phyloP scores from a whole-genome alignment of 2,113 vertebrate species.

The Syngnathoides biaculeatus region DNA sequence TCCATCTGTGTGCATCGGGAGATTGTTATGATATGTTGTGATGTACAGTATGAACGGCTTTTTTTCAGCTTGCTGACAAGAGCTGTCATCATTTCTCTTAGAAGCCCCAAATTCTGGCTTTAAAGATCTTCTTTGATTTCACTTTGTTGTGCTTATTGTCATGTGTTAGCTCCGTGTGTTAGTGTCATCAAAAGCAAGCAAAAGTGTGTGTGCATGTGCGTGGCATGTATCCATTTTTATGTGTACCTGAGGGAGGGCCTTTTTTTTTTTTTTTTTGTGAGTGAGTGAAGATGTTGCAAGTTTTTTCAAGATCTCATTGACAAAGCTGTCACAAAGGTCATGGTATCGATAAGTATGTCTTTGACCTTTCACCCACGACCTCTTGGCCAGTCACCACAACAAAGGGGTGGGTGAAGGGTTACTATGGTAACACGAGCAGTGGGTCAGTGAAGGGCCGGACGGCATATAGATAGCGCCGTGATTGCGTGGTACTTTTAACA shows the following conservation, averaged over 20 bases:
- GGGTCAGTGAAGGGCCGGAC: constrained; percentile 58
- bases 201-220: background rate
- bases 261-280: no score
- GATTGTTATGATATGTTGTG: background rate
- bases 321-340: constrained; percentile 40
- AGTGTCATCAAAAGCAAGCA: background rate
- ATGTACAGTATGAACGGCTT: background rate
- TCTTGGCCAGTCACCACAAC: constrained; percentile 53
- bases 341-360: constrained; percentile 45
- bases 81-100: background rate
- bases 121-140: background rate
- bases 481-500: constrained; percentile 10
- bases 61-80: background rate
- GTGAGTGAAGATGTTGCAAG: constrained; percentile 30
- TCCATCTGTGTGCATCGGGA: background rate
- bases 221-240: background rate
- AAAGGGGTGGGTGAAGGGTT: constrained; percentile 54
- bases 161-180: background rate
- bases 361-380: constrained; percentile 64
- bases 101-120: background rate
- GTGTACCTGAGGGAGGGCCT: background rate
- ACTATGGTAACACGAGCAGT: constrained; percentile 44
- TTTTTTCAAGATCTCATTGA: constrained; percentile 39
- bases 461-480: background rate
- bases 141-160: background rate